Percentiles rank a stretch among this genome's conserved stretches.
phyloP scores from a whole-genome alignment of 1,140 invertebrate genomes.

The Penaeus indicus region DNA sequence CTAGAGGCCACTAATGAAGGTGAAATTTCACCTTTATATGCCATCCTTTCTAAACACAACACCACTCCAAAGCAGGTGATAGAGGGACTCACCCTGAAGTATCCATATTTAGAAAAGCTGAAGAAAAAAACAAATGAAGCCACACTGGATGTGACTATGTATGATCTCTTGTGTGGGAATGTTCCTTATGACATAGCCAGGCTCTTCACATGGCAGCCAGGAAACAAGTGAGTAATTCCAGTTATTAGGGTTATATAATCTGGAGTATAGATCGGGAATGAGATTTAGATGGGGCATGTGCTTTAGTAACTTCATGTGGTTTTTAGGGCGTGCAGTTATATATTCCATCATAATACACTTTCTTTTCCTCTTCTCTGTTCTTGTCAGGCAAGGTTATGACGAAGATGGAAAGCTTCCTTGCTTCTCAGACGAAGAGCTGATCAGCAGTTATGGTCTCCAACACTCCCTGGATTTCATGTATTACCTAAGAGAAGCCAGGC shows the following conservation, averaged over 20 bases:
- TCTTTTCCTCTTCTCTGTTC: neutral
- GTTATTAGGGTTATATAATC: neutral
- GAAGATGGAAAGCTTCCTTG: conserved; percentile 5
- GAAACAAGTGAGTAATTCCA: conserved; percentile 40
- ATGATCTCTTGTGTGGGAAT: conserved; percentile 41
- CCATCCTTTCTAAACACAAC: conserved; percentile 25
- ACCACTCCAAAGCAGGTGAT: conserved; percentile 30
- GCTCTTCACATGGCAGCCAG: conserved; percentile 48
- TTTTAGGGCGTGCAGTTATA: neutral
- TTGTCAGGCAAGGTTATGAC: conserved; percentile 47
- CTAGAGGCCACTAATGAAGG: too few species aligned
- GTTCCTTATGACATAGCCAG: conserved; percentile 53
- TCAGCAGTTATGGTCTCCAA: conserved; percentile 34
- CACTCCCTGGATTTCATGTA: conserved; percentile 47
- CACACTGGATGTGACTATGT: conserved; percentile 48
- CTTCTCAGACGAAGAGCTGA: conserved; percentile 42
- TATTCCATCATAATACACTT: too few species aligned
- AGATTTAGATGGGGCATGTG: too few species aligned
- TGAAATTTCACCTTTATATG: conserved; percentile 24
- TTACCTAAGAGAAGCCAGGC: conserved; percentile 44
- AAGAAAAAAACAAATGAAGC: neutral
- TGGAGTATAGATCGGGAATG: neutral
- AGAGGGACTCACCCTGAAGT: conserved; percentile 3
- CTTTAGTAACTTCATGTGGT: neutral
- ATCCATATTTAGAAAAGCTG: conserved; percentile 44